A percentile compares a stretch with the other conserved stretches of the same genome.
Evolutionary conservation across 2,888 invertebrate species (phyloP).

Genomic region (Temnothorax ravouxi): DNA sequence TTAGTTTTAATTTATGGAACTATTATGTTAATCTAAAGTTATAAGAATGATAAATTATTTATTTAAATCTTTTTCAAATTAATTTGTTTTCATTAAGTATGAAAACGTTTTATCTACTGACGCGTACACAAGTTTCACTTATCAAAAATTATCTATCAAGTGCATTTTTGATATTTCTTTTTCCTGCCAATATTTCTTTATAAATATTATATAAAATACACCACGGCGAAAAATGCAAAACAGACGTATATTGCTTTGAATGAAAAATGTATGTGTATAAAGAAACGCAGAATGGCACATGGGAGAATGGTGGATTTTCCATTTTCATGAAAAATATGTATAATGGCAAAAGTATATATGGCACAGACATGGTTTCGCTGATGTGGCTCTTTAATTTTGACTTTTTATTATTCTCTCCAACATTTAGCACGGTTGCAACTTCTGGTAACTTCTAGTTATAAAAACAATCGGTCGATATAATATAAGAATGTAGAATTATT

Average conservation of each 20-base stretch:
- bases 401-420: constrained; percentile 37
- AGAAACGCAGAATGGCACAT: constrained; percentile 7
- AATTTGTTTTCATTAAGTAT: constrained; percentile 1
- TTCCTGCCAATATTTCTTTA: constrained; percentile 12
- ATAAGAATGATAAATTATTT: background rate
- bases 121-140: background rate
- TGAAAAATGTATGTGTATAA: constrained; percentile 37
- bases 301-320: constrained; percentile 23
- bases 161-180: background rate
- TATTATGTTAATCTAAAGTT: background rate
- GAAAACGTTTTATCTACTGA: background rate
- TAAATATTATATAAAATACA: constrained; percentile 43
- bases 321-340: constrained; percentile 48
- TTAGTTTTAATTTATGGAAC: background rate
- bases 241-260: constrained; percentile 30
- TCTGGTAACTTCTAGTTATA: background rate
- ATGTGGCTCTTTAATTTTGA: constrained; percentile 14
- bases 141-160: constrained; percentile 20
- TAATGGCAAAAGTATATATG: background rate
- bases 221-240: constrained; percentile 16
- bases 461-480: constrained; percentile 37
- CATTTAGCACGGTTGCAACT: background rate
- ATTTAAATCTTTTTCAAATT: background rate
- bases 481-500: constrained; percentile 1
- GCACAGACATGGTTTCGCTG: constrained; percentile 8